These are phyloP conservation scores for Apodemia zela DNA, from an alignment of 2,888 invertebrate species.

Conservation along the genomic window DNA sequence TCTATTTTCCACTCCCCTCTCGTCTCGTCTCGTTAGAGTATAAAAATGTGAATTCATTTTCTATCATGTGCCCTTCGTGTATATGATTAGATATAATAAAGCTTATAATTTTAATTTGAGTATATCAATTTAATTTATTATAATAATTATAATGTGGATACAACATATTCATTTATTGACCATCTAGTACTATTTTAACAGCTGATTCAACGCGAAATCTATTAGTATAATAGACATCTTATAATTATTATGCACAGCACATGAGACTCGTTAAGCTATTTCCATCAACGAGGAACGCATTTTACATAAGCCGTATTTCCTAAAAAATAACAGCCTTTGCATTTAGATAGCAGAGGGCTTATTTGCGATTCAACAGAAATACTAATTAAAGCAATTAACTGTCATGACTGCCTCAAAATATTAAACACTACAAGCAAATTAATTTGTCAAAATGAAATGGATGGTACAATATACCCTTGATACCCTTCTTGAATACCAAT, in stretches of 20 bases:
- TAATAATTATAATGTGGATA: too few species aligned
- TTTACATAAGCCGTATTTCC: not conserved
- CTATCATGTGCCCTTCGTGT: too few species aligned
- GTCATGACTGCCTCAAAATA: not conserved
- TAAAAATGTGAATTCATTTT: too few species aligned
- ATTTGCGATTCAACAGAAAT: not conserved
- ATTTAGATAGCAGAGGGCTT: not conserved
- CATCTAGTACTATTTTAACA: not conserved
- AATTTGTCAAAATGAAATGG: too few species aligned
- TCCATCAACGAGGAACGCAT: not conserved
- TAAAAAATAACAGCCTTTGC: slow-evolving; percentile 2
- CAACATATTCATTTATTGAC: not conserved
- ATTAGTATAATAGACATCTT: not conserved
- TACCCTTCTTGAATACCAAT: too few species aligned
- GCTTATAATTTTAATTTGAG: too few species aligned
- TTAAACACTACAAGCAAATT: not conserved
- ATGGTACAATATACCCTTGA: too few species aligned
- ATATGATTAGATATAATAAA: too few species aligned
- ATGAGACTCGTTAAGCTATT: not conserved
- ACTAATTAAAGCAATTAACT: slow-evolving; percentile 5
- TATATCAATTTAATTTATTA: too few species aligned
- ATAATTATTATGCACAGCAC: not conserved
- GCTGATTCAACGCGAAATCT: not conserved
- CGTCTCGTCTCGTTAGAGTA: too few species aligned
- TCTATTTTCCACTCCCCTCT: too few species aligned